These are phyloP conservation scores for Heliconius melpomene DNA, from an alignment of 1,140 invertebrate species.

Conservation along the genomic window DNA sequence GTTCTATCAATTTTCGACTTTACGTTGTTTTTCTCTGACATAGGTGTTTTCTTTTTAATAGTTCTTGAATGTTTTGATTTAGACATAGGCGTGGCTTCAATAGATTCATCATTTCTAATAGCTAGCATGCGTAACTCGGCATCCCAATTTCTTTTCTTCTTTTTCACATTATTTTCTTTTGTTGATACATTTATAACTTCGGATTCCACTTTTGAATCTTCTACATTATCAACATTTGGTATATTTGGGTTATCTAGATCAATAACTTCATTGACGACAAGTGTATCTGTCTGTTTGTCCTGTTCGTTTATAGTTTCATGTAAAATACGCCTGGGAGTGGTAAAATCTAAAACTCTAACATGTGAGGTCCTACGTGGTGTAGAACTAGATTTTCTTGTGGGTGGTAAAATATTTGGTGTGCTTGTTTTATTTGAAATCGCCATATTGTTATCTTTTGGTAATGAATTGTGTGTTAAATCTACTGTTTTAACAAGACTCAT, in stretches of 20 bases:
- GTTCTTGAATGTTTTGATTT: slow-evolving; percentile 43
- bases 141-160: slow-evolving; percentile 65
- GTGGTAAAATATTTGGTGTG: slow-evolving; percentile 62
- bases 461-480: slow-evolving; percentile 58
- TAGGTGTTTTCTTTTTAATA: slow-evolving; percentile 40
- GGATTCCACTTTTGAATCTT: neutral
- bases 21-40: slow-evolving; percentile 25
- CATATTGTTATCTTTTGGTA: slow-evolving; percentile 59
- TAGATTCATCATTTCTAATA: slow-evolving; percentile 31
- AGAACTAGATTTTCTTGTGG: slow-evolving; percentile 66
- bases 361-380: slow-evolving; percentile 70
- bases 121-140: slow-evolving; percentile 59
- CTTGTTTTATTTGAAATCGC: slow-evolving; percentile 44
- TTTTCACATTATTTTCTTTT: slow-evolving; percentile 46
- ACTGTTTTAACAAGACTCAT: slow-evolving; percentile 55
- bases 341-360: slow-evolving; percentile 72
- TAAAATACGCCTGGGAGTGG: slow-evolving; percentile 68
- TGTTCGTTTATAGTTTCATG: slow-evolving; percentile 60
- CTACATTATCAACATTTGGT: neutral
- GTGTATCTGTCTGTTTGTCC: slow-evolving; percentile 34
- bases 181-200: slow-evolving; percentile 29
- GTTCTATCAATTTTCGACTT: slow-evolving; percentile 16
- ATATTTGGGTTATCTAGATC: neutral
- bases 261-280: neutral
- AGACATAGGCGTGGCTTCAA: slow-evolving; percentile 31